Base-by-base conservation (phyloP, 1,140 invertebrate genomes). In the Heliconius himera region DNA sequence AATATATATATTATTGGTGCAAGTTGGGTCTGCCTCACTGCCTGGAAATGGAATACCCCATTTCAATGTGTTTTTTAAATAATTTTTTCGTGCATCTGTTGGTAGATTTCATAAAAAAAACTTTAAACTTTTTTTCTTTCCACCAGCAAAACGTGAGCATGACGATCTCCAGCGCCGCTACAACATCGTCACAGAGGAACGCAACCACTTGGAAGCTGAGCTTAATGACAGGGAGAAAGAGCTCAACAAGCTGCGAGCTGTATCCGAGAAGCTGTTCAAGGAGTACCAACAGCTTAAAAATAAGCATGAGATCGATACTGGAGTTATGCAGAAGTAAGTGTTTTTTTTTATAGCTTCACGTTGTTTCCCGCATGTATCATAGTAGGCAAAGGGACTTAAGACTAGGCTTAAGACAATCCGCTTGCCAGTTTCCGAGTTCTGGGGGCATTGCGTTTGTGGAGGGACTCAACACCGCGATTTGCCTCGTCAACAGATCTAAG, bases 271-370 rank as follows among this genome's bases (percentile, higher is more conserved):
- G 76, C 95, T 97, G 54, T 97, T 96, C 88, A 96, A 95, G 73
- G 97, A 97, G 87, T 97, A 97, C 89, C 96, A 97, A 84, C 96
- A 96, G 86, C 92, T 97, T 3, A 96, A 96, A 85, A 96, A 96
- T 85, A 96, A 96, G 91, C 96, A 97, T 90, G 96, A 97, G 77
- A 95, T 97, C 33, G 96, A 97, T 84, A 96, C 96, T 0, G 95
- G 95, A 20, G 96, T 96, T 22, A 96, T 97, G 96, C 95, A 97
- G 79, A 95, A 95, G 95, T 96, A 83, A 90, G 92, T 76, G 8
- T 22, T 22, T 56, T 56, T 56, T 54, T 20, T 22, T 56, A 22
- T n/a, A 8, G 2, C 20, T 56, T 22, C 20, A n/a, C 20, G 20
- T 20, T n/a, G 18, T n/a, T n/a, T 56, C 20, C 1, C 20, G 18